Base-by-base conservation (phyloP, 2,797 vertebrate genomes). In the Artibeus jamaicensis region DNA sequence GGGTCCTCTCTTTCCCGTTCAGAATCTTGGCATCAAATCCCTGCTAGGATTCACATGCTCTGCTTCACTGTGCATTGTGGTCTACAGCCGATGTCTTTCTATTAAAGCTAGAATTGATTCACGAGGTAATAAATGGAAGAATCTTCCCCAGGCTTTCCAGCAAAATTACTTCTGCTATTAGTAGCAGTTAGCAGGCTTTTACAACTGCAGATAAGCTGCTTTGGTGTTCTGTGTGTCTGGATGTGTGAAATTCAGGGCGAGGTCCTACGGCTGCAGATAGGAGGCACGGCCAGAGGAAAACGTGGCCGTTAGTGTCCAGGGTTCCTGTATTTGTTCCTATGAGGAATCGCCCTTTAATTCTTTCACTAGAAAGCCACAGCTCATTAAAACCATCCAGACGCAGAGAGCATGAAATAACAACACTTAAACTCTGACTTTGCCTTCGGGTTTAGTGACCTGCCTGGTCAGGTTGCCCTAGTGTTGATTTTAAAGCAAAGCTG, bases 61-160 rank as follows among this genome's bases (percentile, higher is more conserved):
- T 59, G 67, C 59, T 95, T 87, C 22, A 62, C 71, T 81, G 76
- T 71, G 81, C 57, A 1, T 85, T 55, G 85, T 24, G n/a, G 96
- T 94, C 95, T 89, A 42, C 16, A 97, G 95, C 89, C 88, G 85
- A 96, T 83, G 95, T 97, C 95, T 97, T 97, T 97, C 98, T 96
- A 95, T 92, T 97, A 97, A 93, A 95, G 90, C 90, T 96, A 82
- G 95, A 97, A 97, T 95, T 96, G 97, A 97, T 97, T 98, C 95
- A 94, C 94, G 95, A 83, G 96, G 96, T 93, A 97, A 95, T 86
- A 98, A 98, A 97, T 96, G 97, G 97, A 97, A 97, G 98, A 98
- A 97, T 98, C 97, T 96, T 98, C 97, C 96, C 91, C 46, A 84
- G 95, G 93, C 95, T 98, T 96, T 94, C 94, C 46, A 84, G 82